Percentiles rank a stretch among this genome's conserved stretches.
Evolutionary conservation across 2,888 invertebrate species (phyloP).

Genomic region (Sycophila texana): DNA sequence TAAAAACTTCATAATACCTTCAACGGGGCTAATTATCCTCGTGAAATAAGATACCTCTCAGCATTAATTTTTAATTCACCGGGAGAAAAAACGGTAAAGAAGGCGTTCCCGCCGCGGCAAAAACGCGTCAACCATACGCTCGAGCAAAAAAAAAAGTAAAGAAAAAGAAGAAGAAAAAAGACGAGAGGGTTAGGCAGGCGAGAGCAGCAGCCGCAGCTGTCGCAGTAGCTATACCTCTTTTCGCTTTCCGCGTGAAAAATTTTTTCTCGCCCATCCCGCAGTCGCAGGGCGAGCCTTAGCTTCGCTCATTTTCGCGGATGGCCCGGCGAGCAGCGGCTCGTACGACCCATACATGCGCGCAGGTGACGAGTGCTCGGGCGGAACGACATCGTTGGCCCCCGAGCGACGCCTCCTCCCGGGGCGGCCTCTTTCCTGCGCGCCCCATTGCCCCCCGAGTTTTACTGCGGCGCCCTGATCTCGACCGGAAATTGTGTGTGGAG

Average conservation of each 20-base stretch:
- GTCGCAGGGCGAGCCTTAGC: neutral
- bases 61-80: conserved; percentile 40
- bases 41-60: conserved; percentile 28
- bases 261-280: neutral
- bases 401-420: neutral
- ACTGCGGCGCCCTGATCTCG: conserved; percentile 56
- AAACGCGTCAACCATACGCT: too few relatives aligned
- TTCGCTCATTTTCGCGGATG: neutral
- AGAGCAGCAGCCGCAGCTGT: neutral
- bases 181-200: neutral
- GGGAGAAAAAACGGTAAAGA: too few relatives aligned
- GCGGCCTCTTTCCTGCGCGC: neutral
- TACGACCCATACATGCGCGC: neutral
- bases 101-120: too few relatives aligned
- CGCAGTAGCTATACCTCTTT: neutral
- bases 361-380: conserved; percentile 10
- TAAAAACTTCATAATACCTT: conserved; percentile 43
- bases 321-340: neutral
- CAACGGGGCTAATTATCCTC: conserved; percentile 36
- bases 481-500: conserved; percentile 56
- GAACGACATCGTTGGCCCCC: conserved; percentile 18
- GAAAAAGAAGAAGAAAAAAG: too few relatives aligned
- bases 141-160: too few relatives aligned
- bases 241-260: conserved; percentile 2
- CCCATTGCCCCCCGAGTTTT: conserved; percentile 52